These are phyloP conservation scores for Conger conger DNA, from an alignment of 2,113 vertebrate genomes.

Conservation along the genomic window DNA sequence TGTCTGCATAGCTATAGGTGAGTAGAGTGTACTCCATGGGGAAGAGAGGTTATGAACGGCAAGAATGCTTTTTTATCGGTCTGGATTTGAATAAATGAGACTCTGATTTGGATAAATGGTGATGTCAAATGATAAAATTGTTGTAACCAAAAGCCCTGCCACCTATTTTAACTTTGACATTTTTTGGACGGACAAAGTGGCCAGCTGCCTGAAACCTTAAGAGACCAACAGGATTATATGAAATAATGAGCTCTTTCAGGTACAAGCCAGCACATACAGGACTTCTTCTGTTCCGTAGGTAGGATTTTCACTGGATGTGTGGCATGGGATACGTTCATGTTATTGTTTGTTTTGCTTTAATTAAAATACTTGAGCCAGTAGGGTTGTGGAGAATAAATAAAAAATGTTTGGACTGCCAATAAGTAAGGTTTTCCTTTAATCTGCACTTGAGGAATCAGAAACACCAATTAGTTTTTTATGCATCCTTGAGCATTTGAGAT, in stretches of 20 bases:
- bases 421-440: background rate
- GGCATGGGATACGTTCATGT: background rate
- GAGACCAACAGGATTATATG: background rate
- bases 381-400: background rate
- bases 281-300: background rate
- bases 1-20: background rate
- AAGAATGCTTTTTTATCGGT: background rate
- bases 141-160: background rate
- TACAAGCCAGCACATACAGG: background rate
- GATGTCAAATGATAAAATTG: background rate
- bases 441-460: background rate
- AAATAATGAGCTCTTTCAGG: background rate
- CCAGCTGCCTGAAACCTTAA: background rate
- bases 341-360: background rate
- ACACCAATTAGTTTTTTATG: background rate
- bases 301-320: background rate
- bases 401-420: background rate
- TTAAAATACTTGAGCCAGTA: background rate
- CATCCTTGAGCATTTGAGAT: background rate
- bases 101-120: background rate
- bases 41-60: background rate
- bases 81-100: background rate
- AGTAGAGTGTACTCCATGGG: background rate
- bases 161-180: background rate
- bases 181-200: background rate